phyloP scores from a whole-genome alignment of 2,797 vertebrate genomes.

The Acipenser transmontanus region DNA sequence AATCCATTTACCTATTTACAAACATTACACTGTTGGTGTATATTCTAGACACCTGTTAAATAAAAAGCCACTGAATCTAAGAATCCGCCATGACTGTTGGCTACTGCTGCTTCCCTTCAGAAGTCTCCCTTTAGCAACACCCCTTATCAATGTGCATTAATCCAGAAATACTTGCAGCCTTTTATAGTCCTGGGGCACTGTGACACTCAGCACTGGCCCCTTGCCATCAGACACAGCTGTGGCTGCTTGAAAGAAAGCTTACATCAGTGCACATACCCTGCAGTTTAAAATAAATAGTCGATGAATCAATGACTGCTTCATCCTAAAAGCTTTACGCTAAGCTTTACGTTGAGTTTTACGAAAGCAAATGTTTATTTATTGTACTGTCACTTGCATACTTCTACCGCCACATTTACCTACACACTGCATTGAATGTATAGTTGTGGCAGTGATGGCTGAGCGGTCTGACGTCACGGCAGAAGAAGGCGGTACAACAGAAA shows the following conservation, averaged over 20 bases:
- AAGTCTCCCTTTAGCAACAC: too few species aligned
- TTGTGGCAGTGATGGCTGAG: too few species aligned
- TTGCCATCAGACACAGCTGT: neutral
- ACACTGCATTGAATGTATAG: too few species aligned
- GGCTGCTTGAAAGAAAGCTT: slow-evolving; percentile 15
- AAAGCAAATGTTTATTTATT: neutral
- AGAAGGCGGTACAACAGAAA: too few species aligned
- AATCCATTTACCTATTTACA: too few species aligned
- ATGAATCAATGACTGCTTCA: slow-evolving; percentile 16
- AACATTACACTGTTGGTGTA: too few species aligned
- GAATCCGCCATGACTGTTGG: too few species aligned
- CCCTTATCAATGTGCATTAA: neutral
- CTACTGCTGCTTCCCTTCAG: too few species aligned
- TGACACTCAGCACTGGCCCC: neutral
- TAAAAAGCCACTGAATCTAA: too few species aligned
- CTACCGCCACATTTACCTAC: too few species aligned
- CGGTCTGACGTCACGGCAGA: too few species aligned
- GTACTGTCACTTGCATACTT: neutral
- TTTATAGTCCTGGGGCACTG: neutral
- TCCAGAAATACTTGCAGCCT: neutral
- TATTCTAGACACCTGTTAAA: too few species aligned
- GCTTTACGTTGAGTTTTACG: slow-evolving; percentile 1
- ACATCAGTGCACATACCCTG: slow-evolving; percentile 17
- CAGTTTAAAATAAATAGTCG: slow-evolving; percentile 5
- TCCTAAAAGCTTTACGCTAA: neutral